Conservation (phyloP, 2,113 vertebrate genomes). For the Salvelinus sp. region DNA sequence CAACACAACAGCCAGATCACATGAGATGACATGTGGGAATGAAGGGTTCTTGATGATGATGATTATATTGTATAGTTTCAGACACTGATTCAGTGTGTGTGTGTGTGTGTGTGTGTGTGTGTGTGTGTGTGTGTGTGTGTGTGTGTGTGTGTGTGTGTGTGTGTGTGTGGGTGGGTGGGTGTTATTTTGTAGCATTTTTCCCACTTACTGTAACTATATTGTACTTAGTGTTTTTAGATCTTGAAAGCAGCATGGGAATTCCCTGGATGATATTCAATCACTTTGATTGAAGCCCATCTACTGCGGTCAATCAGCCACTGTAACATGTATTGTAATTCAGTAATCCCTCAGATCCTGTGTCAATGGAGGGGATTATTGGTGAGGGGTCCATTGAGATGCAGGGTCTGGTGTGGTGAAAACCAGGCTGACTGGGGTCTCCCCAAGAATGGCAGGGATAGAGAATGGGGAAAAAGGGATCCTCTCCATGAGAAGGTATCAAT, state of each 20-base stretch:
- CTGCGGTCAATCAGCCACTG: constrained; percentile 10
- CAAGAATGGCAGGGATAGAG: not conserved
- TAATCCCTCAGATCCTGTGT: constrained; percentile 41
- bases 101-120: not conserved
- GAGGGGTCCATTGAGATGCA: constrained; percentile 54
- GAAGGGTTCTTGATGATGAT: constrained; percentile 6
- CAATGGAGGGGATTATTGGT: constrained; percentile 34
- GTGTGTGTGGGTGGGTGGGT: too few relatives aligned
- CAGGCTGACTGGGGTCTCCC: too few relatives aligned
- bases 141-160: not conserved
- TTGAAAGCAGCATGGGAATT: too few relatives aligned
- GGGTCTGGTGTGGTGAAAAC: not conserved
- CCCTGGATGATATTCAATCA: constrained; percentile 16
- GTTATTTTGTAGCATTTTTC: not conserved
- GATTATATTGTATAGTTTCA: constrained; percentile 6
- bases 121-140: not conserved
- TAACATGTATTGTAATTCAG: constrained; percentile 22
- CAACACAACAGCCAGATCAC: constrained; percentile 9
- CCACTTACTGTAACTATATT: not conserved
- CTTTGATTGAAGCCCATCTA: constrained; percentile 29
- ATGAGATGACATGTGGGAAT: constrained; percentile 1
- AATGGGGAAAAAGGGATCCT: constrained; percentile 27
- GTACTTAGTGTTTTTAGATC: not conserved
- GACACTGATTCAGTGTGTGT: constrained; percentile 30
- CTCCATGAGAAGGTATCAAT: constrained; percentile 58